These are phyloP conservation scores for Pyrgilauda ruficollis DNA, from an alignment of 2,113 vertebrate species.

Conservation along the genomic window DNA sequence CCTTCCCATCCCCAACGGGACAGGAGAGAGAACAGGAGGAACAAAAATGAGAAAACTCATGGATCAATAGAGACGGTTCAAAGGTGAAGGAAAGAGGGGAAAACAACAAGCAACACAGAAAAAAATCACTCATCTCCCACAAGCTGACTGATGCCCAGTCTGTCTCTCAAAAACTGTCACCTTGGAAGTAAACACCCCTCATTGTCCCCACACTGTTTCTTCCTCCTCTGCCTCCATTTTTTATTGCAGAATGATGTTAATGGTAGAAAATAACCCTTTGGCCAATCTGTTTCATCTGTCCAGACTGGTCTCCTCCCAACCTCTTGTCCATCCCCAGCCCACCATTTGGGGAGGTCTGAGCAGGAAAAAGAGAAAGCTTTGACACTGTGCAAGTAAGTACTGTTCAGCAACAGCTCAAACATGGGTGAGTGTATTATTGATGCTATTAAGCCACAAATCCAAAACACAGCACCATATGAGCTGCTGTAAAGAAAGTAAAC, in stretches of 20 bases:
- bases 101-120: neutral
- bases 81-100: neutral
- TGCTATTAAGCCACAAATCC: neutral
- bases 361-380: neutral
- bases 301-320: neutral
- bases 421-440: neutral
- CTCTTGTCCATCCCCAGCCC: neutral
- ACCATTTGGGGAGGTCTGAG: neutral
- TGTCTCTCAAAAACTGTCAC: neutral
- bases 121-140: neutral
- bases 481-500: neutral
- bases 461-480: neutral
- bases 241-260: neutral
- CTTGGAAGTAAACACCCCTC: neutral
- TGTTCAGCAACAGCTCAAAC: neutral
- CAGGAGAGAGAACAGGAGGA: neutral
- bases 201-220: neutral
- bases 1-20: accelerated
- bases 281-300: neutral
- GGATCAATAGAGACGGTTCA: neutral
- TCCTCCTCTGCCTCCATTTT: neutral
- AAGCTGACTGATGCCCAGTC: neutral
- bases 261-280: neutral
- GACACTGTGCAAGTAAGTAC: neutral
- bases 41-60: neutral